These are phyloP conservation scores for Coelinius sp. DNA, from an alignment of 2,888 invertebrate genomes.

Conservation along the genomic window DNA sequence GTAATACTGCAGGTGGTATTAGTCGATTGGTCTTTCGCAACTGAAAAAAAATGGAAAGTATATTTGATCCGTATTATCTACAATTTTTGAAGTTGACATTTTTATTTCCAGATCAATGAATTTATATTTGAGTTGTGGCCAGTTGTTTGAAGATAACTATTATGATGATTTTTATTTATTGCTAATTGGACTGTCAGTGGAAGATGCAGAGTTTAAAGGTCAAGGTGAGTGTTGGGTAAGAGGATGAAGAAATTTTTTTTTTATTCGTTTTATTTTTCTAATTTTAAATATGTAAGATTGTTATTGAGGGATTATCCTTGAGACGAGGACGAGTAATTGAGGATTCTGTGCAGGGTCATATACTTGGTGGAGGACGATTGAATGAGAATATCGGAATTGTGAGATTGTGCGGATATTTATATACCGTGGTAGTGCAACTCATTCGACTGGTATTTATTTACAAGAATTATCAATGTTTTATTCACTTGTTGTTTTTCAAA, in stretches of 20 bases:
- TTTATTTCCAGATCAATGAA: neutral
- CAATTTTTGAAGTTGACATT: neutral
- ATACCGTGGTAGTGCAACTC: neutral
- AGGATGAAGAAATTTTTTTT: neutral
- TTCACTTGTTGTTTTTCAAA: neutral
- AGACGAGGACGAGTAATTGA: neutral
- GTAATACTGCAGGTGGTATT: constrained; percentile 8
- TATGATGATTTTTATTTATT: neutral
- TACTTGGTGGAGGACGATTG: neutral
- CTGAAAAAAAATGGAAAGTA: neutral
- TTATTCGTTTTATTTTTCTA: neutral
- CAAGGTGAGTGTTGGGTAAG: neutral
- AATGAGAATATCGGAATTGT: neutral
- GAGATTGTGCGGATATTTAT: neutral
- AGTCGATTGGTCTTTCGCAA: constrained; percentile 13
- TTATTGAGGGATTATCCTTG: constrained; percentile 3
- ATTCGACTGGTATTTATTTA: neutral
- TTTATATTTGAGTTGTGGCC: neutral
- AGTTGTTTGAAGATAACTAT: too few species aligned
- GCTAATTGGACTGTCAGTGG: neutral
- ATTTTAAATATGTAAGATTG: neutral
- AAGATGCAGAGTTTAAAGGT: neutral
- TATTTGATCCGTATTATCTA: constrained; percentile 13
- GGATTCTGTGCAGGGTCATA: neutral
- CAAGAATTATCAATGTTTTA: too few species aligned